These are phyloP conservation scores for Steinernema hermaphroditum DNA, from an alignment of 2,888 invertebrate genomes.

Conservation along the genomic window DNA sequence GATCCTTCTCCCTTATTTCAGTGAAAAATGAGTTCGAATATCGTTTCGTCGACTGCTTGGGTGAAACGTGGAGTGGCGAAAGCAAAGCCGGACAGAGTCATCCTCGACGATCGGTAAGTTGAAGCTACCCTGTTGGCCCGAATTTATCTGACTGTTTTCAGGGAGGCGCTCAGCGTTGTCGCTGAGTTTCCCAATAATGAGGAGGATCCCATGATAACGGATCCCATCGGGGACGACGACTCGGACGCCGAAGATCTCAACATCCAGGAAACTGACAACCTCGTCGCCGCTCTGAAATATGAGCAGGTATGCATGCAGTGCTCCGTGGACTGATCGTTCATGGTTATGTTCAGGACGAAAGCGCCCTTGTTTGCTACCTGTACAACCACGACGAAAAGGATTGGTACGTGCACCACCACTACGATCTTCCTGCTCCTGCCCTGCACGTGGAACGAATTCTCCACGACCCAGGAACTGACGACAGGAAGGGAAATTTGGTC, in stretches of 20 bases:
- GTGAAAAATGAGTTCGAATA: neutral
- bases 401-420: conserved; percentile 88
- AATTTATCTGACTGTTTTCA: too few species aligned
- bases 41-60: conserved; percentile 56
- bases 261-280: conserved; percentile 84
- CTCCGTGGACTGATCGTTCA: too few species aligned
- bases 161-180: too few species aligned
- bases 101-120: conserved; percentile 48
- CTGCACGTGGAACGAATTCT: conserved; percentile 89
- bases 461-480: conserved; percentile 79
- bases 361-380: conserved; percentile 71
- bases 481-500: conserved; percentile 77
- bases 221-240: conserved; percentile 57
- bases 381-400: conserved; percentile 86
- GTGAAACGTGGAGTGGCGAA: conserved; percentile 58
- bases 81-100: conserved; percentile 54
- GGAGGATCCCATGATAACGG: conserved; percentile 61
- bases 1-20: too few species aligned
- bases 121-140: too few species aligned
- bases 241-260: conserved; percentile 78
- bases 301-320: conserved; percentile 90
- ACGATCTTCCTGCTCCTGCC: conserved; percentile 84
- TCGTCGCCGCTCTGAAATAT: conserved; percentile 81
- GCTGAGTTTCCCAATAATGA: conserved; percentile 49
- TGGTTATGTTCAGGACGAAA: conserved; percentile 56